phyloP scores from a whole-genome alignment of 2,797 vertebrate species.

The Acanthopagrus latus region DNA sequence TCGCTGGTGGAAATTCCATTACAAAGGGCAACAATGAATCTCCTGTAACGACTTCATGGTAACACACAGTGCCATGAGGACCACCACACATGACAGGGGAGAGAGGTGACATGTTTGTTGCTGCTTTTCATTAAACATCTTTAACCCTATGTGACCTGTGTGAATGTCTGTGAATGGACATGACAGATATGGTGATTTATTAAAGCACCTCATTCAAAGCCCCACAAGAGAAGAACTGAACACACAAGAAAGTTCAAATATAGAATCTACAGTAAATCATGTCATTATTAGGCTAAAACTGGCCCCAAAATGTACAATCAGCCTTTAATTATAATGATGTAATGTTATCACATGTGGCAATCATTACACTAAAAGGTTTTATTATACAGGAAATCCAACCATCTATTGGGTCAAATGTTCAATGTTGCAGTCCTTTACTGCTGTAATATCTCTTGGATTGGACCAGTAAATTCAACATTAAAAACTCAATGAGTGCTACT shows the following conservation, averaged over 20 bases:
- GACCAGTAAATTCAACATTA: neutral
- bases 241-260: slow-evolving; percentile 2
- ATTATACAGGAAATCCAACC: too few relatives aligned
- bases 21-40: slow-evolving; percentile 48
- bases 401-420: neutral
- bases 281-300: neutral
- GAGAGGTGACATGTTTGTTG: slow-evolving; percentile 39
- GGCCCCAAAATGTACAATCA: neutral
- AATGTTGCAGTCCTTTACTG: neutral
- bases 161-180: slow-evolving; percentile 1
- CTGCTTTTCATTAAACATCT: slow-evolving; percentile 34
- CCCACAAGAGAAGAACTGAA: neutral
- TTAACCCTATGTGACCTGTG: slow-evolving; percentile 1
- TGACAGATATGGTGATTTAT: slow-evolving; percentile 1
- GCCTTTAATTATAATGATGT: neutral
- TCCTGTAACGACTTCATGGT: slow-evolving; percentile 40
- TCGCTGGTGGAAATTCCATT: slow-evolving; percentile 64
- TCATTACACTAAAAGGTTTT: neutral
- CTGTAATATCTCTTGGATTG: neutral
- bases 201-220: slow-evolving; percentile 11
- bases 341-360: neutral
- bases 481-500: neutral
- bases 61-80: slow-evolving; percentile 24
- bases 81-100: slow-evolving; percentile 24
- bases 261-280: neutral